These are phyloP conservation scores for Bathynomus jamesi DNA, from an alignment of 1,140 invertebrate species.

Conservation along the genomic window DNA sequence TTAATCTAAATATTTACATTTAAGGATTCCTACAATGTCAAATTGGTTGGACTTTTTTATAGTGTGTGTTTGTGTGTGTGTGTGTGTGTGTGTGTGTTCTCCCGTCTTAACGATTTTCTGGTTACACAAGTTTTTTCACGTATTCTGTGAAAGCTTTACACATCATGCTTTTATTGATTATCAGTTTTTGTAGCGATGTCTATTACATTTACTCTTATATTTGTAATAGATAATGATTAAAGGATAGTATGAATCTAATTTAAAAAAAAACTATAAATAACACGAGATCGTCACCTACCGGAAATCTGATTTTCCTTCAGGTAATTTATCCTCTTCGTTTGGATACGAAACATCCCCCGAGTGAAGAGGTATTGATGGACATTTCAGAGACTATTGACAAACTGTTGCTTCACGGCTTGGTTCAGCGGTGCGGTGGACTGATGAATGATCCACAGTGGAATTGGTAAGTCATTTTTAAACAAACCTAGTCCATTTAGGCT, in stretches of 20 bases:
- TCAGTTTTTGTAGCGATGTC: too few relatives aligned
- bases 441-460: constrained; percentile 48
- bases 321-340: constrained; percentile 39
- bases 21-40: too few relatives aligned
- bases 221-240: background rate
- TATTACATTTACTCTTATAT: background rate
- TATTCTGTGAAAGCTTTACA: too few relatives aligned
- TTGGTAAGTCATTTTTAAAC: constrained; percentile 44
- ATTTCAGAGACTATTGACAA: constrained; percentile 44
- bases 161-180: too few relatives aligned
- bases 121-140: too few relatives aligned
- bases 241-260: background rate
- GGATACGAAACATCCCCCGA: constrained; percentile 31
- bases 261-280: too few relatives aligned
- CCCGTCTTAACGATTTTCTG: too few relatives aligned
- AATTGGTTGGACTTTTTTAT: too few relatives aligned
- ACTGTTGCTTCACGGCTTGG: constrained; percentile 46
- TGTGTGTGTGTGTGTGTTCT: too few relatives aligned
- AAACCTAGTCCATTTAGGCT: background rate
- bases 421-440: constrained; percentile 47
- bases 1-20: too few relatives aligned
- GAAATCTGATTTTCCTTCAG: constrained; percentile 31
- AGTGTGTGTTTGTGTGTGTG: too few relatives aligned
- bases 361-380: constrained; percentile 37
- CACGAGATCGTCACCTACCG: too few relatives aligned